Percentiles rank a stretch among this genome's conserved stretches.
These are phyloP conservation scores for Limonius californicus DNA, from an alignment of 1,140 invertebrate genomes.

Conservation along the genomic window DNA sequence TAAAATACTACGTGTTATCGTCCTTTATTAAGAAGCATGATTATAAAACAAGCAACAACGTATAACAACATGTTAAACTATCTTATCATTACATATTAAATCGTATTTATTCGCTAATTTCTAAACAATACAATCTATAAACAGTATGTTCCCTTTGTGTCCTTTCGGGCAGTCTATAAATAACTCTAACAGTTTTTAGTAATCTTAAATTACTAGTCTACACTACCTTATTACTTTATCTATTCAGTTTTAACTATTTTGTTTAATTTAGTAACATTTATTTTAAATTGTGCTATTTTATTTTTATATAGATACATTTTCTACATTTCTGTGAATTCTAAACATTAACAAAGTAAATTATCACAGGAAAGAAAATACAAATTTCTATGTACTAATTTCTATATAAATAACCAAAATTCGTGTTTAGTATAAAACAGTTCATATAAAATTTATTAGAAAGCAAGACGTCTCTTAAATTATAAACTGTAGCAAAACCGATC, in stretches of 20 bases:
- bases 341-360: no score
- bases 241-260: slow-evolving; percentile 11
- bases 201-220: slow-evolving; percentile 6
- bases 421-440: no score
- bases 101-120: slow-evolving; percentile 18
- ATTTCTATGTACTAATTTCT: no score
- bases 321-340: no score
- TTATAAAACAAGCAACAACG: slow-evolving; percentile 54
- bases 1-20: no score
- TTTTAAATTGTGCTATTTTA: slow-evolving; percentile 10
- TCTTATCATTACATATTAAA: slow-evolving; percentile 28
- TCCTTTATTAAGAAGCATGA: slow-evolving; percentile 47
- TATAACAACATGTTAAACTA: slow-evolving; percentile 38
- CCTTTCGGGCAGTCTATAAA: slow-evolving; percentile 33
- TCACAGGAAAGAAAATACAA: no score
- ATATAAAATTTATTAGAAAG: no score
- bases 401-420: no score
- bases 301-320: not conserved
- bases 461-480: no score
- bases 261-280: slow-evolving; percentile 5
- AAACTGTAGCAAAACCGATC: no score
- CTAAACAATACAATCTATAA: slow-evolving; percentile 33
- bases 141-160: slow-evolving; percentile 37
- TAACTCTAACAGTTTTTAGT: slow-evolving; percentile 6
- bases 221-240: not conserved